Conservation (phyloP, 2,113 vertebrate genomes). For the Chaetops frenatus region DNA sequence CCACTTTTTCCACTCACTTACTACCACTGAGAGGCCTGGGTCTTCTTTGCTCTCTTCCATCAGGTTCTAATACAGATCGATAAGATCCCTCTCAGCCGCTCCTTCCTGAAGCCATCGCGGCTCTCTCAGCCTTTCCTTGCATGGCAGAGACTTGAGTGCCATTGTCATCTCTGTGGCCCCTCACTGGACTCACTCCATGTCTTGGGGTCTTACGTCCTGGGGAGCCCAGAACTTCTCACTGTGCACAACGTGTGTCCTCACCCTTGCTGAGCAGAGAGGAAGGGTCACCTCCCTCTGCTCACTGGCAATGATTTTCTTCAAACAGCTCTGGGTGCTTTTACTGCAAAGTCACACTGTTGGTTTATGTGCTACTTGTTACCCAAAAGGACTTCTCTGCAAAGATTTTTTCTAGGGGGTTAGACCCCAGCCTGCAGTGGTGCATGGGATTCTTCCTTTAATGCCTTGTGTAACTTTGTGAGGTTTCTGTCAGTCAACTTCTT, state of each 20-base stretch:
- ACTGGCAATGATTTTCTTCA: not conserved
- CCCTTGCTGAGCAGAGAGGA: not conserved
- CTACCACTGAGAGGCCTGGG: not conserved
- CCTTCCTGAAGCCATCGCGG: not conserved
- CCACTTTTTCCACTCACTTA: not conserved
- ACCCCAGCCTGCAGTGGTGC: not conserved
- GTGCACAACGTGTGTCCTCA: accelerated
- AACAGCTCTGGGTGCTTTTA: not conserved
- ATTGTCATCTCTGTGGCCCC: not conserved
- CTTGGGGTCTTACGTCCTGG: accelerated
- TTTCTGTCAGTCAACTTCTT: not conserved
- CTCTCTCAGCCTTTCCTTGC: not conserved
- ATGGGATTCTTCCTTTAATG: not conserved
- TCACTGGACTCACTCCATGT: not conserved
- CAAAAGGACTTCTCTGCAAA: not conserved
- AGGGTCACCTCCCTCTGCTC: not conserved
- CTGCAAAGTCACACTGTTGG: not conserved
- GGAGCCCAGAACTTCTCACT: not conserved
- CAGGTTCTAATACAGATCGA: not conserved
- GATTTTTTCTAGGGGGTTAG: not conserved
- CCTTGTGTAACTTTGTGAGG: not conserved
- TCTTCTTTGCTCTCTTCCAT: not conserved
- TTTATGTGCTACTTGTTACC: not conserved
- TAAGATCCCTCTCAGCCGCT: not conserved
- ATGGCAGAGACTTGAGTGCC: not conserved